A percentile compares a stretch with the other conserved stretches of the same genome.
These are phyloP conservation scores for Zaprionus obscuricornis DNA, from an alignment of 2,888 invertebrate genomes.

Conservation along the genomic window DNA sequence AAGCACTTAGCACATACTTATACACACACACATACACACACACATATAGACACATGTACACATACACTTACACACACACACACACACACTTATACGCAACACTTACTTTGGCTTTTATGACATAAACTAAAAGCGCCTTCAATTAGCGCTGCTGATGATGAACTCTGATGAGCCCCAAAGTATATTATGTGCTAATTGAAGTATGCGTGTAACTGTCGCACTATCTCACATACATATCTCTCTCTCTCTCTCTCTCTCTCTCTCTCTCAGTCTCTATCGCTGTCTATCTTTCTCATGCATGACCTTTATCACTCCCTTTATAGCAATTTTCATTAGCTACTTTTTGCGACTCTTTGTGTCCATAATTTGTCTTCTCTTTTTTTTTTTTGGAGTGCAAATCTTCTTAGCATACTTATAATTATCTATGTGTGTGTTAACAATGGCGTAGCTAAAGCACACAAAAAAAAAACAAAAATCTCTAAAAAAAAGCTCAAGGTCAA, in stretches of 20 bases:
- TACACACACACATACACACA: neutral
- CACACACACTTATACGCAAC: slow-evolving; percentile 8
- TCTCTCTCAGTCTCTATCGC: neutral
- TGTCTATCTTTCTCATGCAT: neutral
- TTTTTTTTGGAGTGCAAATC: no score
- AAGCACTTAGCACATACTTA: slow-evolving; percentile 8
- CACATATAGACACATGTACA: neutral
- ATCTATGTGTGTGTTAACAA: no score
- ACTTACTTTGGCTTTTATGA: slow-evolving; percentile 53
- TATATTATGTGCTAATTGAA: slow-evolving; percentile 74
- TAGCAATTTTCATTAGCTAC: no score
- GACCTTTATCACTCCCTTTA: no score
- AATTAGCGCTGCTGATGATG: slow-evolving; percentile 71
- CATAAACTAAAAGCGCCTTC: slow-evolving; percentile 65
- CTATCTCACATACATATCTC: no score
- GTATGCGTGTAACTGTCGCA: slow-evolving; percentile 47
- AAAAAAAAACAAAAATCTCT: no score
- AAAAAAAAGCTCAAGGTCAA: no score
- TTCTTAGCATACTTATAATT: no score
- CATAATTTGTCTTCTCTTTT: no score
- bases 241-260: slow-evolving; percentile 4
- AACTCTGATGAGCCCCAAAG: slow-evolving; percentile 67
- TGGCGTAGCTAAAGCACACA: no score
- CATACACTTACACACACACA: slow-evolving; percentile 8
- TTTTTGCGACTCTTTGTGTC: no score